Evolutionary conservation across 2,113 vertebrate species (phyloP), one percentile per base, ranked within the genome.

Genomic region (Oreochromis niloticus): DNA sequence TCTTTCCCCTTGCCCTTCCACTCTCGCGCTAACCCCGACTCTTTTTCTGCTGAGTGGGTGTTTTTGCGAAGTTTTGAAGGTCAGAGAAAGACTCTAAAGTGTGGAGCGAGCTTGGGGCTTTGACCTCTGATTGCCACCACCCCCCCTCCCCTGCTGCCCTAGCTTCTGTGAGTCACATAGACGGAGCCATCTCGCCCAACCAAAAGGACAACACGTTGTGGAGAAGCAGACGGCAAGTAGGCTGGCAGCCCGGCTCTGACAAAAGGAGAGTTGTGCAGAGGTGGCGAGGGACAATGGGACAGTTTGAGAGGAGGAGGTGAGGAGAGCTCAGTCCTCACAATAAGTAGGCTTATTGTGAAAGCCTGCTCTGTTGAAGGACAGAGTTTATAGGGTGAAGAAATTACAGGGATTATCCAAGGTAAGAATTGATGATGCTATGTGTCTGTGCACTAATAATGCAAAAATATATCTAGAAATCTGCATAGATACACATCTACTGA

Each of bases 31-130:
- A 19, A 78, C 80, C 87, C 19, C 7, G 9, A 81, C 85, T 86
- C 82, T 34, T 93, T 68, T 96, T 95, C 92, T 95, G 95, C 96
- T 96, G 95, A 96, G 95, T 92, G 93, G 87, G 87, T 46, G 90
- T 90, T 95, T 95, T 91, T 48, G 66, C 24, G 81, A 91, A 94
- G 91, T 93, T 85, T 82, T 86, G 91, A 92, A 95, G 94, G 95
- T 94, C 94, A 93, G 89, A 81, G 87, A 89, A 86, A 91, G 91
- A 90, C 85, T 82, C 87, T 46, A 88, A 87, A 87, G 92, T 16
- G 66, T 87, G 91, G 86, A 66, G 82, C 4, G 34, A 88, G 89
- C 87, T 89, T 5, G 34, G 86, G 85, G 92, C 89, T 90, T 75
- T 94, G 96, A 95, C 96, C 95, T 92, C 92, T 78, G 86, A 84